These are phyloP conservation scores for Sepioteuthis lessoniana DNA, from an alignment of 2,888 invertebrate genomes.

Conservation along the genomic window DNA sequence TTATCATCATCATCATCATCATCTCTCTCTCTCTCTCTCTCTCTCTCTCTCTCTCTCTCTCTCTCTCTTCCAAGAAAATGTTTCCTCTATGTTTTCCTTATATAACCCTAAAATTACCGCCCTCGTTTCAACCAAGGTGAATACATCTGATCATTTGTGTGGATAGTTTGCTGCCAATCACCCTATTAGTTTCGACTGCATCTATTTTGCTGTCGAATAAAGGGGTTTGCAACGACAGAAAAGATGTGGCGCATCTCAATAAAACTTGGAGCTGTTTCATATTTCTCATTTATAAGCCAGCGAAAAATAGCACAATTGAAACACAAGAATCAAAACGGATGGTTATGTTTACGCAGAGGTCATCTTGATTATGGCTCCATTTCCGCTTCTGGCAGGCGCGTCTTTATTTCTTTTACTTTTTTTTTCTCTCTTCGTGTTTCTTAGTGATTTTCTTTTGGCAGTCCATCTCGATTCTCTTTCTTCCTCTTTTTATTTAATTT, in stretches of 20 bases:
- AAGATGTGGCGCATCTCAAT: neutral
- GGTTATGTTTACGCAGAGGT: neutral
- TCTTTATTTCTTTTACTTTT: neutral
- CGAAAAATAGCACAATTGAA: neutral
- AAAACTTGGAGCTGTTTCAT: neutral
- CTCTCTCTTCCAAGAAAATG: neutral
- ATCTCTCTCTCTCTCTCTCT: neutral
- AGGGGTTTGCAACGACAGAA: neutral
- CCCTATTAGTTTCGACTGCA: neutral
- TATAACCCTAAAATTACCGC: neutral
- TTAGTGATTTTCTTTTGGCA: neutral
- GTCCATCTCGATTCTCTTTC: too few species aligned
- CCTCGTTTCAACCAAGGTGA: neutral
- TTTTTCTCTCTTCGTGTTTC: neutral
- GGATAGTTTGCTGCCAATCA: slow-evolving; percentile 4
- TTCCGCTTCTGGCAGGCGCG: neutral
- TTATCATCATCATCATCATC: too few species aligned
- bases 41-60: neutral
- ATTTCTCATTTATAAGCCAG: neutral
- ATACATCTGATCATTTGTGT: neutral
- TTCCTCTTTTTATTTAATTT: too few species aligned
- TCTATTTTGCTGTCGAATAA: neutral
- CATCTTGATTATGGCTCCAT: slow-evolving; percentile 16
- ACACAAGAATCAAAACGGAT: slow-evolving; percentile 15
- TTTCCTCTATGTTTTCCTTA: neutral